Base-by-base conservation (phyloP, 2,797 vertebrate species). In the Mus spretus region DNA sequence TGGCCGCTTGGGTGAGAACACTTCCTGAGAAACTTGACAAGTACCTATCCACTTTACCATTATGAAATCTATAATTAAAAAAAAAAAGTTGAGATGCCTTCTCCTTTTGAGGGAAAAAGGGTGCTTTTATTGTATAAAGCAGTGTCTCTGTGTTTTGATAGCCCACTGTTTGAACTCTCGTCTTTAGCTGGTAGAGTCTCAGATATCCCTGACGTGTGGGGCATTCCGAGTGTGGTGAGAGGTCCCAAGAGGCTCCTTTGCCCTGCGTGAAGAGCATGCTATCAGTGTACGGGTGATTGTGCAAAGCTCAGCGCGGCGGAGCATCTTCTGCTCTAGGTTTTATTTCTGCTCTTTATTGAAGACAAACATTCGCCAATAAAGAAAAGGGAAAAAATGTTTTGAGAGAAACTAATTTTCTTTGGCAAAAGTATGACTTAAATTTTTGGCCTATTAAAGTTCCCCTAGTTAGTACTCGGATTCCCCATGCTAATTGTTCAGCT, bases 161-260 rank as follows among this genome's bases (percentile, higher is more conserved):
- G 98, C 99, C 99, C 99, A 99, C 99, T 99, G 99, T 99, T 99
- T 99, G 98, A 99, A 99, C 99, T 98, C 98, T 98, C 97, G 98
- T 99, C 98, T 98, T 98, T 97, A 98, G 98, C 98, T 98, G 98
- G 93, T 98, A 98, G 98, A 94, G 97, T 96, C 98, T 98, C 98
- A 97, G 83, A 98, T 97, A 90, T 81, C 95, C 98, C 98, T 97
- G 98, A 97, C 44, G 44, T 97, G 98, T 98, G 91, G 98, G 98
- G 96, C 98, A 98, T 98, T 98, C 93, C n/a, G 93, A 96, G 85
- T 97, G 97, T 97, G 97, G 98, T 91, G 97, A 97, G 98, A 98
- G 97, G 97, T 97, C 97, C 98, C 96, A 96, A 95, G 97, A 98
- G 97, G 97, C 81, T 95, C 98, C 96, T 96, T 97, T 98, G 98